These are phyloP conservation scores for Drosophila ezoana DNA, from an alignment of 2,888 invertebrate genomes.

Conservation along the genomic window DNA sequence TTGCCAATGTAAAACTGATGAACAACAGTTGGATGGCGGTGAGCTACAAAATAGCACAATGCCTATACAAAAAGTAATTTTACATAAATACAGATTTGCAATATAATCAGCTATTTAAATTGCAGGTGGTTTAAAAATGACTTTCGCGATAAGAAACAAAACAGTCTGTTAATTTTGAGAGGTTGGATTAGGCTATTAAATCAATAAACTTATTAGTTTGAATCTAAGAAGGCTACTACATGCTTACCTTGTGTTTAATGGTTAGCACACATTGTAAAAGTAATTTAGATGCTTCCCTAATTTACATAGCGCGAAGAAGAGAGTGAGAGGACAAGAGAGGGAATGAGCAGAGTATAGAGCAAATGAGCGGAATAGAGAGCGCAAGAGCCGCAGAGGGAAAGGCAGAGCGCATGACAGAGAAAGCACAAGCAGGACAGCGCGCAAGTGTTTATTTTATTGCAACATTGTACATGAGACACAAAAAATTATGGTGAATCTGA, in stretches of 20 bases:
- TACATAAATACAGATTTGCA: too few species aligned
- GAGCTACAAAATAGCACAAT: not conserved
- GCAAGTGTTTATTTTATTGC: not conserved
- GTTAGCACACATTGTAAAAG: too few species aligned
- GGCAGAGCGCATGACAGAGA: not conserved
- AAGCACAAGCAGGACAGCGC: conserved; percentile 4
- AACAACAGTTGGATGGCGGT: not conserved
- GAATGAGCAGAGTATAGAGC: not conserved
- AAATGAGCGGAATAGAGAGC: not conserved
- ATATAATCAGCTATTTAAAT: too few species aligned
- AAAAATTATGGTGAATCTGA: conserved; percentile 28
- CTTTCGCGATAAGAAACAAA: too few species aligned
- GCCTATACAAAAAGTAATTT: not conserved
- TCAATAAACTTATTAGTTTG: too few species aligned
- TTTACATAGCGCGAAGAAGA: not conserved
- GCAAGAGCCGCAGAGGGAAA: not conserved
- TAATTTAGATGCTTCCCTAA: not conserved
- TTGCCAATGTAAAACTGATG: not conserved
- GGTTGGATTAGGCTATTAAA: too few species aligned
- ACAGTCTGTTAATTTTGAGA: too few species aligned
- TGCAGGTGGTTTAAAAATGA: too few species aligned
- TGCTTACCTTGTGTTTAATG: too few species aligned
- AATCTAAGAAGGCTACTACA: too few species aligned
- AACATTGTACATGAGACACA: conserved; percentile 1
- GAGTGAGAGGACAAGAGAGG: not conserved